These are phyloP conservation scores for Hypolimnas misippus DNA, from an alignment of 2,888 invertebrate genomes.

Conservation along the genomic window DNA sequence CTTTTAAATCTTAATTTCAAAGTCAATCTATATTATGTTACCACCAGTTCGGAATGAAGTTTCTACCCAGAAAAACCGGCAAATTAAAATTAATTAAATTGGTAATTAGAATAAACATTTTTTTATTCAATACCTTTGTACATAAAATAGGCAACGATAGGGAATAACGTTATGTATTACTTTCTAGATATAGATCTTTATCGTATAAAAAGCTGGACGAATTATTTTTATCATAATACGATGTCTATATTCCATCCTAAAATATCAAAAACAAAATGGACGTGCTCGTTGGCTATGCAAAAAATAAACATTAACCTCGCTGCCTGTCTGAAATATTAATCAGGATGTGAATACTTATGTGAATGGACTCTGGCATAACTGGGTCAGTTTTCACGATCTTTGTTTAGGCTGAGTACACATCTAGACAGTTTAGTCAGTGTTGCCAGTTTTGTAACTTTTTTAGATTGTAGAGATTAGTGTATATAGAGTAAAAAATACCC, in stretches of 20 bases:
- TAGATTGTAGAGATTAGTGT: neutral
- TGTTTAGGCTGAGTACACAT: neutral
- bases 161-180: too few relatives aligned
- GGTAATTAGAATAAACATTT: too few relatives aligned
- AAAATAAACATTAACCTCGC: constrained; percentile 30
- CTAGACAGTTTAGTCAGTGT: neutral
- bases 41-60: too few relatives aligned
- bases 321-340: constrained; percentile 36
- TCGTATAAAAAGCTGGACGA: neutral
- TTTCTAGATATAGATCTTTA: too few relatives aligned
- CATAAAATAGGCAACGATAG: too few relatives aligned
- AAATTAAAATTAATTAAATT: too few relatives aligned
- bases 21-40: too few relatives aligned
- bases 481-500: too few relatives aligned
- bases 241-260: neutral
- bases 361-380: constrained; percentile 18
- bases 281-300: neutral
- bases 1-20: too few relatives aligned
- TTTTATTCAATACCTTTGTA: too few relatives aligned
- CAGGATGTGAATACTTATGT: constrained; percentile 35
- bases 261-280: constrained; percentile 1
- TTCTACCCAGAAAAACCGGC: too few relatives aligned
- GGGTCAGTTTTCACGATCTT: constrained; percentile 23
- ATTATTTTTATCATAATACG: neutral
- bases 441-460: neutral